These are phyloP conservation scores for Mesorhabditis sp. DNA, from an alignment of 2,888 invertebrate genomes.

Conservation along the genomic window DNA sequence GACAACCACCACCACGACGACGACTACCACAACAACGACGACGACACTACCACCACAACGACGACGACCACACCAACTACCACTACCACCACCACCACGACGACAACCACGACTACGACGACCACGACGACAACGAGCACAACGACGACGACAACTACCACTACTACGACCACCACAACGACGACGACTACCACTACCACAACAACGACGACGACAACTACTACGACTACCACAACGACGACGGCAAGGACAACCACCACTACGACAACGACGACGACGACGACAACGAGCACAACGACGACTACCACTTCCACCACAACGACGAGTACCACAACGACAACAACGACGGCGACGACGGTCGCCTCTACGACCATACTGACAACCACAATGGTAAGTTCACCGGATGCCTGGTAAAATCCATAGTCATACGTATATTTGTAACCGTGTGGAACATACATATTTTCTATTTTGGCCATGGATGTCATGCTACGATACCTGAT, in stretches of 20 bases:
- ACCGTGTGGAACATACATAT: neutral
- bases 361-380: neutral
- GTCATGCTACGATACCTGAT: neutral
- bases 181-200: neutral
- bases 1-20: neutral
- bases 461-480: neutral
- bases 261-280: neutral
- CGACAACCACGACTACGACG: neutral
- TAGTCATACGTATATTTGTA: neutral
- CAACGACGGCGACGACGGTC: neutral
- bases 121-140: neutral
- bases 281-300: neutral
- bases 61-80: neutral
- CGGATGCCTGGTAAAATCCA: neutral
- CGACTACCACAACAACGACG: neutral
- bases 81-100: neutral
- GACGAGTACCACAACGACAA: neutral
- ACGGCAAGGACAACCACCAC: neutral
- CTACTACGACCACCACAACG: conserved; percentile 3
- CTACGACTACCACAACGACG: conserved; percentile 6
- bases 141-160: neutral
- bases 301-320: neutral
- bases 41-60: neutral
- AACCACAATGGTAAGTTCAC: neutral
- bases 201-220: conserved; percentile 1